phyloP scores from a whole-genome alignment of 2,797 vertebrate species.

The Botia kubotai region DNA sequence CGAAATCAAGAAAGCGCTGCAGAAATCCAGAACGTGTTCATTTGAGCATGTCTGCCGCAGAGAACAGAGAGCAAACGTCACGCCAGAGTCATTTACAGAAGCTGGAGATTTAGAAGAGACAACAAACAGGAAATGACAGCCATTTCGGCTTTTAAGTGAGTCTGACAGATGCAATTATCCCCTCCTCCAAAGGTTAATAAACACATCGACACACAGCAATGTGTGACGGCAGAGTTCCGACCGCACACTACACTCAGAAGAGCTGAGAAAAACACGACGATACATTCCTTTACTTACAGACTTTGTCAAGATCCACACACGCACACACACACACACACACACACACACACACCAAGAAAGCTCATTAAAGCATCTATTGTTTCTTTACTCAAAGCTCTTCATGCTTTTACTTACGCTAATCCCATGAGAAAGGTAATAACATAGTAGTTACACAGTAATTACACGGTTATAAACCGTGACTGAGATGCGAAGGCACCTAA shows the following conservation, averaged over 20 bases:
- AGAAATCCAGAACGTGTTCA: neutral
- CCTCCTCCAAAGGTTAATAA: slow-evolving; percentile 75
- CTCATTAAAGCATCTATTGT: slow-evolving; percentile 20
- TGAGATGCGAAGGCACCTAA: neutral
- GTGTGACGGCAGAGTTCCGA: slow-evolving; percentile 66
- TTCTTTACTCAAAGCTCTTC: neutral
- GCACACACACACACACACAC: neutral
- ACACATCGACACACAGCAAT: slow-evolving; percentile 70
- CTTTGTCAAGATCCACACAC: neutral
- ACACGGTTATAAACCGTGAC: neutral
- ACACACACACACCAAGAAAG: slow-evolving; percentile 7
- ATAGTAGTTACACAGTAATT: neutral
- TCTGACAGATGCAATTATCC: slow-evolving; percentile 79
- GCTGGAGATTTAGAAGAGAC: slow-evolving; percentile 62
- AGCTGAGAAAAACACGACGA: slow-evolving; percentile 36
- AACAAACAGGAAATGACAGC: slow-evolving; percentile 72
- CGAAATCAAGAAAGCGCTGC: neutral
- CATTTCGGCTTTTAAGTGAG: slow-evolving; percentile 72
- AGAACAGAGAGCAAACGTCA: slow-evolving; percentile 34
- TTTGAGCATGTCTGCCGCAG: neutral
- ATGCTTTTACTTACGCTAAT: neutral
- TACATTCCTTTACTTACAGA: slow-evolving; percentile 41
- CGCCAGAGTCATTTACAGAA: slow-evolving; percentile 49
- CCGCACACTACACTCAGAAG: slow-evolving; percentile 57
- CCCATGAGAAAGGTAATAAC: neutral